Conservation (phyloP, 2,113 vertebrate genomes). For the Zosterops lateralis region DNA sequence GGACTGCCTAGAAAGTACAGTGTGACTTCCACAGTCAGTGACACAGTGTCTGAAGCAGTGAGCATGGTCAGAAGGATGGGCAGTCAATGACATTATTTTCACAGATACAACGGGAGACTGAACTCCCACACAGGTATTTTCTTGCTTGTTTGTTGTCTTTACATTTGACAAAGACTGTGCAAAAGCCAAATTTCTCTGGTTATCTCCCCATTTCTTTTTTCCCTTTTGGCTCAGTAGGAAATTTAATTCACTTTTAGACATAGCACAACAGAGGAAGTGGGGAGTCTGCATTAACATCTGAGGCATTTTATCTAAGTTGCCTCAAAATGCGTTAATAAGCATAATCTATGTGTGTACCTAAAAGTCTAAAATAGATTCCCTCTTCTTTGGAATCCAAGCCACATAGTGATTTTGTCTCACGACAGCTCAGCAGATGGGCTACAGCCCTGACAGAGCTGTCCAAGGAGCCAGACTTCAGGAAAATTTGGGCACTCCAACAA, state of each 20-base stretch:
- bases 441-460: rapidly evolving
- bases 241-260: not conserved
- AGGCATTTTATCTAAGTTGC: not conserved
- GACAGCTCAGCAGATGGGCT: not conserved
- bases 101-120: not conserved
- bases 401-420: not conserved
- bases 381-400: not conserved
- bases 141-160: not conserved
- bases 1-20: not conserved
- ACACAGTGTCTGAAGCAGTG: not conserved
- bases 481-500: not conserved
- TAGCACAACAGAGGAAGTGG: not conserved
- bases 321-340: not conserved
- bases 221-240: not conserved
- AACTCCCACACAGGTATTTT: not conserved
- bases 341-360: not conserved
- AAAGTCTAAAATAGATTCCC: not conserved
- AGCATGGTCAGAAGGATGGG: not conserved
- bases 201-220: not conserved
- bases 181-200: not conserved
- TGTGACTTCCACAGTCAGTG: not conserved
- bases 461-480: not conserved
- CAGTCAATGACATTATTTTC: not conserved
- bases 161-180: not conserved
- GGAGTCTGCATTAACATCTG: not conserved